Evolutionary conservation across 2,113 vertebrate species (phyloP), one percentile per base, ranked within the genome.

Genomic region (Eleginops maclovinus): DNA sequence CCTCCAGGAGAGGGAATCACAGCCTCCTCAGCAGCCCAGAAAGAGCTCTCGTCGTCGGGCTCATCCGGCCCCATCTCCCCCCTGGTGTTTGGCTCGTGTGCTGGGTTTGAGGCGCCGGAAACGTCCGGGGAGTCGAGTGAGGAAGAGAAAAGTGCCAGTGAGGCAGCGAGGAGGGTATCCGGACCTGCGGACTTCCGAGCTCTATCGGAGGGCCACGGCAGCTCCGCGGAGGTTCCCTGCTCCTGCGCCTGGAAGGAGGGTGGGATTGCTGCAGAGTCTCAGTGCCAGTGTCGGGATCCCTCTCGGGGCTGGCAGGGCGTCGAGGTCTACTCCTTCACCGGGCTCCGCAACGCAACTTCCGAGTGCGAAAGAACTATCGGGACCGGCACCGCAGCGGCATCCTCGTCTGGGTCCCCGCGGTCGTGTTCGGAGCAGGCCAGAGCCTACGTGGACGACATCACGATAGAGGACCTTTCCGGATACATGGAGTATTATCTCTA

Each of bases 401-500:
- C 71, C 3, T 26, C 85, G 0, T 94, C 96, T 6, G 96, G 94
- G 78, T 98, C 97, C 4, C 96, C 96, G 0, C 96, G 96, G 13
- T 98, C 98, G 55, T 99, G 98, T 84, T 99, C 98, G 2, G 97
- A 99, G 90, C 97, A 99, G 93, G 98, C 97, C 9, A 95, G 97
- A 4, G 95, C 94, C 74, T 97, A 95, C 80, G 97, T 99, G 12
- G 97, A 99, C 89, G 98, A 99, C 83, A 97, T 99, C 88, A 99
- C 97, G 64, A 99, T 99, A 91, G 98, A 99, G 95, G 98, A 99
- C 93, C 96, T 99, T 62, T 98, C 98, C 0, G 98, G 98, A 63
- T 99, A 99, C 93, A 96, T 99, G 96, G 98, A 99, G 83, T 98
- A 96, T 87, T 99, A 97, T 88, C 93, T 99, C 31, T 98, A 98